phyloP scores from a whole-genome alignment of 2,888 invertebrate species.

The Drosophila buzzatii region DNA sequence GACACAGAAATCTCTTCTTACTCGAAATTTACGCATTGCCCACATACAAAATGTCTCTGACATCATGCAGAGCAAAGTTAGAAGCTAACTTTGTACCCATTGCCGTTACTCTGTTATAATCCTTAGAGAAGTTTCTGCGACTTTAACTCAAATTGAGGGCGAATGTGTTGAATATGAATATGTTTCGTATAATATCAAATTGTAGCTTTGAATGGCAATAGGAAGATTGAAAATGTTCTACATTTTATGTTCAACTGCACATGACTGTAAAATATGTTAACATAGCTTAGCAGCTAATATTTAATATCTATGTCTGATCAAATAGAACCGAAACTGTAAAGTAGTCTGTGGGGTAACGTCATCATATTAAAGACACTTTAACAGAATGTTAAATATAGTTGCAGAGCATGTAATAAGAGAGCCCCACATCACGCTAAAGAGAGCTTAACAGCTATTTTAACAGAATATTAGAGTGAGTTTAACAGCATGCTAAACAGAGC shows the following conservation, averaged over 20 bases:
- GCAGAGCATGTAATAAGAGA: no score
- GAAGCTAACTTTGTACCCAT: neutral
- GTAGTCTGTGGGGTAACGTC: no score
- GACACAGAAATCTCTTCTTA: conserved; percentile 9
- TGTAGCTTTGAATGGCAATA: no score
- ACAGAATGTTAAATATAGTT: no score
- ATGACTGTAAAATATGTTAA: neutral
- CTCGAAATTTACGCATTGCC: neutral
- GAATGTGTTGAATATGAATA: neutral
- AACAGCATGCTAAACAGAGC: neutral
- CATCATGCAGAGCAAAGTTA: conserved; percentile 7
- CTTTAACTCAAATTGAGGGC: neutral
- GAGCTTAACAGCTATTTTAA: no score
- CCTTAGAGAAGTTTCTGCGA: neutral
- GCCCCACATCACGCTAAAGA: no score
- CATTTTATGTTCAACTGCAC: neutral
- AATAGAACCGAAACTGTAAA: neutral
- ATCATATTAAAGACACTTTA: neutral
- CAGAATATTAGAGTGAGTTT: no score
- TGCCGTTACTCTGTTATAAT: neutral
- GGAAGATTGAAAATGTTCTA: neutral
- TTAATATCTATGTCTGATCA: neutral
- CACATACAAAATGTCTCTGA: conserved; percentile 1
- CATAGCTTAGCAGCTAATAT: neutral
- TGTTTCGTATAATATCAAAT: neutral